Conservation (phyloP, 2,113 vertebrate species). For the Nannobrachium achirus region DNA sequence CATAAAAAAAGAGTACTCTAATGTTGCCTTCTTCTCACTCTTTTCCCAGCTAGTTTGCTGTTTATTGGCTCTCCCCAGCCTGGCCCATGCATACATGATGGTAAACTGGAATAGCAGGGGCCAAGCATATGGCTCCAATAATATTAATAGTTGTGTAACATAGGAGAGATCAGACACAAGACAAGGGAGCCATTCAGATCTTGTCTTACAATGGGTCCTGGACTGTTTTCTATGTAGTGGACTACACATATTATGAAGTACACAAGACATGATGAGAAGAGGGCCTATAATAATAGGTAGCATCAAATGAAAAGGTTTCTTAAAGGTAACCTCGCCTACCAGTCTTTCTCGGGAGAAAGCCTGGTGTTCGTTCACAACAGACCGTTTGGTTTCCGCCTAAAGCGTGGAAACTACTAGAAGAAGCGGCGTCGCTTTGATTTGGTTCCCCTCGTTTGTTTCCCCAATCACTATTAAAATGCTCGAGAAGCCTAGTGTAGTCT, state of each 20-base stretch:
- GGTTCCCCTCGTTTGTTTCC: no score
- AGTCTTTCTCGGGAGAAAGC: no score
- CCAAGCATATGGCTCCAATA: conserved; percentile 72
- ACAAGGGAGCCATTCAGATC: not conserved
- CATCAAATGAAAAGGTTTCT: not conserved
- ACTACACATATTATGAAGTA: not conserved
- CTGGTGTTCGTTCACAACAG: no score
- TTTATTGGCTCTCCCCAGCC: conserved; percentile 51
- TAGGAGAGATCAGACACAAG: conserved; percentile 24
- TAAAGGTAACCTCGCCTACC: no score
- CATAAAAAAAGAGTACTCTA: not conserved
- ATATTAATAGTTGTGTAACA: conserved; percentile 59
- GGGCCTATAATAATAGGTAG: not conserved
- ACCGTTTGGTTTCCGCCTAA: no score
- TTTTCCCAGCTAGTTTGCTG: conserved; percentile 35
- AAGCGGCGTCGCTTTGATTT: no score
- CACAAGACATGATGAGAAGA: conserved; percentile 13
- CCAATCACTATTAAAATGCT: no score
- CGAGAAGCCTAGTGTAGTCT: no score
- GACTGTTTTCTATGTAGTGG: not conserved
- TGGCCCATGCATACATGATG: conserved; percentile 34
- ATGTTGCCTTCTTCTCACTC: conserved; percentile 1
- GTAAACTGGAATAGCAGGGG: conserved; percentile 48
- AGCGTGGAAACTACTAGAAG: no score
- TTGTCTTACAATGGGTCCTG: conserved; percentile 7